Evolutionary conservation across 2,888 invertebrate species (phyloP), one percentile per base, ranked within the genome.

Genomic region (Zaprionus bogoriensis): DNA sequence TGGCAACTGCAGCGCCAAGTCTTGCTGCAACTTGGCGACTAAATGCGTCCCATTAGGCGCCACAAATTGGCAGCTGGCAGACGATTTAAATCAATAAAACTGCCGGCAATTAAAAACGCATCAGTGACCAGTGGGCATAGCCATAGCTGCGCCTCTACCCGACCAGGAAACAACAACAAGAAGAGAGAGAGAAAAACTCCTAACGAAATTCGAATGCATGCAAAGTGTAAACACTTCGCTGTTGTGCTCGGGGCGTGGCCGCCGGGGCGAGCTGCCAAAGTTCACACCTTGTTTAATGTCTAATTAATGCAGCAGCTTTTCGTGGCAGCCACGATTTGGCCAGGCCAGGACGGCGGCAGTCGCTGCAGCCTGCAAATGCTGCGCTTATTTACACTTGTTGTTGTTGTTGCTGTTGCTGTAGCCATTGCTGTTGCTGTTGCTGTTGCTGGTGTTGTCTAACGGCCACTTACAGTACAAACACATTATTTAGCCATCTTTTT

Each of bases 401-500:
- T n/a, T n/a, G n/a, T n/a, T n/a, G n/a, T n/a, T n/a, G n/a, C n/a
- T n/a, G n/a, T n/a, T n/a, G 42, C 22, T 25, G 25, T n/a, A n/a
- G n/a, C n/a, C n/a, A n/a, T 9, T 27, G 41, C 12, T 46, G 57
- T 53, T 50, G 58, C 63, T 72, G 62, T 63, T 61, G 57, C 36
- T 38, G 57, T 39, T 39, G 42, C 22, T 25, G 25, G 10, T 65
- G 58, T 69, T 70, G 70, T 72, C 74, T 78, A 77, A 74, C 76
- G 74, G 73, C 82, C 74, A 83, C 86, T 77, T 83, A 76, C 77
- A 73, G 73, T 70, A 66, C 86, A 87, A 78, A 87, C 77, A 84
- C 83, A 87, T 87, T 87, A 88, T 87, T 87, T 88, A 78, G 86
- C 87, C 85, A 85, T 83, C 85, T 83, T 83, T 85, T 85, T 73